These are phyloP conservation scores for Paedocypris sp. DNA, from an alignment of 2,113 vertebrate genomes.

Conservation along the genomic window DNA sequence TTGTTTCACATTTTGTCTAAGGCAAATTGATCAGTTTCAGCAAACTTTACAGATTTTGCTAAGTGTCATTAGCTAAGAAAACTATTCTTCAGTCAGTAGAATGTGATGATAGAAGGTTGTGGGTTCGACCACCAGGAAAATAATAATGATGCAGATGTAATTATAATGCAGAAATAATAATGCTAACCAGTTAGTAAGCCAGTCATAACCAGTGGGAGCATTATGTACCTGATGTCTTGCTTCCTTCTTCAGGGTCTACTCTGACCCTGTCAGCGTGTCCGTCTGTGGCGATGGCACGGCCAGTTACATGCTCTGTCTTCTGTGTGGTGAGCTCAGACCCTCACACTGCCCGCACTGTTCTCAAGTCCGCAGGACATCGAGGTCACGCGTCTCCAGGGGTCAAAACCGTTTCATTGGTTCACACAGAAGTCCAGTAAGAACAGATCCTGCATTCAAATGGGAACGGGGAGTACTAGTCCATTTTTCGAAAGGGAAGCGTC, in stretches of 20 bases:
- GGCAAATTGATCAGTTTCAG: too few relatives aligned
- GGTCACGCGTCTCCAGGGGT: slow-evolving; percentile 4
- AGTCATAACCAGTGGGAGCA: neutral
- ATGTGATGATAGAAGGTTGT: too few relatives aligned
- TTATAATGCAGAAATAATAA: too few relatives aligned
- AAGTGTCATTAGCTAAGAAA: too few relatives aligned
- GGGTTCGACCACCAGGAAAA: too few relatives aligned
- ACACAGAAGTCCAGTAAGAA: neutral
- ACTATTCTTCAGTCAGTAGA: too few relatives aligned
- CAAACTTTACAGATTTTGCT: too few relatives aligned
- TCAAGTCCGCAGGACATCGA: slow-evolving; percentile 1
- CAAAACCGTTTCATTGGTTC: neutral
- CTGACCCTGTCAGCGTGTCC: neutral
- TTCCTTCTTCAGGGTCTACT: neutral
- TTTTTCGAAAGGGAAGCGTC: neutral
- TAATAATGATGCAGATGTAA: too few relatives aligned
- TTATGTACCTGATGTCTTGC: neutral
- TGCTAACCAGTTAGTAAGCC: neutral
- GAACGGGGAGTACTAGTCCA: too few relatives aligned
- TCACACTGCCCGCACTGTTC: slow-evolving; percentile 13
- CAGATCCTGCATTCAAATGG: neutral
- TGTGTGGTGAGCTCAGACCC: slow-evolving; percentile 19
- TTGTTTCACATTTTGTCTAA: too few relatives aligned
- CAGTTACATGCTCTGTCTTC: slow-evolving; percentile 17
- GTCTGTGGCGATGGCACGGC: slow-evolving; percentile 10